Evolutionary conservation across 1,140 invertebrate species (phyloP).

Genomic region (Spodoptera frugiperda): DNA sequence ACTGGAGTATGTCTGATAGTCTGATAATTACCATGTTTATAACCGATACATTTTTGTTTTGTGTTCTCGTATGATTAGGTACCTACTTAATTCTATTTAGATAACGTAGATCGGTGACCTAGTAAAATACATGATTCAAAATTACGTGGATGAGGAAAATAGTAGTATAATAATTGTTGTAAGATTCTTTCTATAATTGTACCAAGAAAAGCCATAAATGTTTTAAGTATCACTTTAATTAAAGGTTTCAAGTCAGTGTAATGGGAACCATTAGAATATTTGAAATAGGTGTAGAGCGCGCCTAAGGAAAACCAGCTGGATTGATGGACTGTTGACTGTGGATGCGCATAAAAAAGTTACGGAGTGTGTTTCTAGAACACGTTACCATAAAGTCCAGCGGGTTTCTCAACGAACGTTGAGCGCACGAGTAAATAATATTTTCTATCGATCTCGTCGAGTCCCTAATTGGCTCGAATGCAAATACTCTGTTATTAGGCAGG

Average conservation of each 20-base stretch:
- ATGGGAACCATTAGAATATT: slow-evolving; percentile 35
- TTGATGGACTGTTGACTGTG: not conserved
- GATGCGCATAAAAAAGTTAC: slow-evolving; percentile 26
- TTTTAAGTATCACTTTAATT: slow-evolving; percentile 2
- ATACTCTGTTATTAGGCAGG: slow-evolving; percentile 84
- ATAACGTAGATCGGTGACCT: too few species aligned
- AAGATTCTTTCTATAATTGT: not conserved
- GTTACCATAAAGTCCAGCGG: slow-evolving; percentile 20
- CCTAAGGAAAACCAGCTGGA: slow-evolving; percentile 19
- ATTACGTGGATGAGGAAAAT: too few species aligned
- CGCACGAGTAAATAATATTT: slow-evolving; percentile 57
- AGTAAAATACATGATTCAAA: too few species aligned
- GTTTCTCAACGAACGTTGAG: slow-evolving; percentile 44
- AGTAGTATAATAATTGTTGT: too few species aligned
- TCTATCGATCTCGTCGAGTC: slow-evolving; percentile 71
- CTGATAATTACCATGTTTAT: too few species aligned
- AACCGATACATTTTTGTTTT: too few species aligned
- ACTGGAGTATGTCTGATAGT: not conserved
- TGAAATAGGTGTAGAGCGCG: slow-evolving; percentile 8
- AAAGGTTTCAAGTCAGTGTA: not conserved
- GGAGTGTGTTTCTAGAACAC: slow-evolving; percentile 31
- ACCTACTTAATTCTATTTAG: too few species aligned
- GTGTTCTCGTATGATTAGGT: too few species aligned
- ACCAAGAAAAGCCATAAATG: not conserved
- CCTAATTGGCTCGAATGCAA: slow-evolving; percentile 82